phyloP scores from a whole-genome alignment of 2,888 invertebrate genomes.

The Axea sp. region DNA sequence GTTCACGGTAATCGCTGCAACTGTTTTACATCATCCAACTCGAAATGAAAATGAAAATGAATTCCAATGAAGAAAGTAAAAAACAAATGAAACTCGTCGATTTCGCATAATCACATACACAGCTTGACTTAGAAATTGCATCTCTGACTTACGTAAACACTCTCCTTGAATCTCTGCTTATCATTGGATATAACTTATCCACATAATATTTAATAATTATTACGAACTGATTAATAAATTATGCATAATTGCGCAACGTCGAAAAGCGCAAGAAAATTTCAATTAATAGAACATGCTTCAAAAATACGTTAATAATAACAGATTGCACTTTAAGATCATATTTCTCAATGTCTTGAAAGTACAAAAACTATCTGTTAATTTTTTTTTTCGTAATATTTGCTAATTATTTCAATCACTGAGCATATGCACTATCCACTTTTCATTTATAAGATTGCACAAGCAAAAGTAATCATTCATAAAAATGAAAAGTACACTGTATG shows the following conservation, averaged over 20 bases:
- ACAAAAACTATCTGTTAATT: constrained; percentile 4
- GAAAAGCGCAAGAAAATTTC: not conserved
- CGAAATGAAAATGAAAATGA: constrained; percentile 32
- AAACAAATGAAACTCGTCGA: constrained; percentile 23
- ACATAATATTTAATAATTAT: constrained; percentile 23
- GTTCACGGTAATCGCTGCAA: constrained; percentile 68
- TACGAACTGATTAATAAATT: constrained; percentile 6
- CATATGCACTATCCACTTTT: constrained; percentile 12
- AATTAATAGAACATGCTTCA: no score
- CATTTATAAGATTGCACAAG: constrained; percentile 10
- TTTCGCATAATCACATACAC: constrained; percentile 23
- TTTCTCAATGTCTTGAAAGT: constrained; percentile 1
- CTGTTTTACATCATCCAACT: constrained; percentile 42
- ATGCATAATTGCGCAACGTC: not conserved
- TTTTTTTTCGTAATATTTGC: constrained; percentile 2
- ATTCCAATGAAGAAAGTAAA: constrained; percentile 37
- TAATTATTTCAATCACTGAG: constrained; percentile 17
- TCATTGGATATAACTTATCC: constrained; percentile 5
- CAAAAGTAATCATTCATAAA: constrained; percentile 32
- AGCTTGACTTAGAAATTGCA: constrained; percentile 21
- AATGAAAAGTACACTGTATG: constrained; percentile 11
- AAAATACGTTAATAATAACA: no score
- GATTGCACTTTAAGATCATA: not conserved
- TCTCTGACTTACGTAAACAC: constrained; percentile 25
- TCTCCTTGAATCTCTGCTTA: constrained; percentile 12